Percentiles rank a stretch among this genome's conserved stretches.
These are phyloP conservation scores for Leptosomus discolor DNA, from an alignment of 2,113 vertebrate species.

Conservation along the genomic window DNA sequence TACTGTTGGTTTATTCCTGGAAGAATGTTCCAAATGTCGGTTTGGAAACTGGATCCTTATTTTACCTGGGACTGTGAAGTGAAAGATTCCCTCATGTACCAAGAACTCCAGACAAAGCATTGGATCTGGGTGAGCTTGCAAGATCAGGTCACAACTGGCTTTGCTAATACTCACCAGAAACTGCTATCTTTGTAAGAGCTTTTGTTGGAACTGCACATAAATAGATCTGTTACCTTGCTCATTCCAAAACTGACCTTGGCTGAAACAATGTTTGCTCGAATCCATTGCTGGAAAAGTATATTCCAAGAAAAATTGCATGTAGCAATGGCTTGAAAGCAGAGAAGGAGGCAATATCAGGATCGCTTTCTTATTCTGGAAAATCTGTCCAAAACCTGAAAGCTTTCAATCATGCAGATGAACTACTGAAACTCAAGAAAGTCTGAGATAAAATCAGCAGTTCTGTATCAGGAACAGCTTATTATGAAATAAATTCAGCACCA, in stretches of 20 bases:
- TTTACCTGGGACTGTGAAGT: neutral
- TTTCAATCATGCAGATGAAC: neutral
- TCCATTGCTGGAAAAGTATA: neutral
- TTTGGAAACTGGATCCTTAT: neutral
- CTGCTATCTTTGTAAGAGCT: neutral
- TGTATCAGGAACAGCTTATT: neutral
- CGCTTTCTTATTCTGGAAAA: neutral
- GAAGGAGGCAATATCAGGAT: neutral
- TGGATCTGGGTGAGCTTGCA: neutral
- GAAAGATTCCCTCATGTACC: neutral
- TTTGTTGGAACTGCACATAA: constrained; percentile 38
- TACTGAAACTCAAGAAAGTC: neutral
- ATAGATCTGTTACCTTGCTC: constrained; percentile 18
- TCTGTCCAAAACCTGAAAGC: neutral
- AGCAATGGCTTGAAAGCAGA: neutral
- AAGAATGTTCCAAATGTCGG: neutral
- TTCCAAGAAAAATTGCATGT: constrained; percentile 29
- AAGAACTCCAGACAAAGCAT: neutral
- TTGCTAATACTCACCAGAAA: constrained; percentile 2
- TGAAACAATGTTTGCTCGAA: constrained; percentile 28
- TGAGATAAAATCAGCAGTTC: neutral
- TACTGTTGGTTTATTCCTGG: neutral
- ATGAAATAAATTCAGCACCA: neutral
- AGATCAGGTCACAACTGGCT: neutral
- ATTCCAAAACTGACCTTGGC: constrained; percentile 38